Percentiles rank a stretch among this genome's conserved stretches.
Conservation (phyloP, 92 coral and sea anemone genomes). For the Ricordea florida region DNA sequence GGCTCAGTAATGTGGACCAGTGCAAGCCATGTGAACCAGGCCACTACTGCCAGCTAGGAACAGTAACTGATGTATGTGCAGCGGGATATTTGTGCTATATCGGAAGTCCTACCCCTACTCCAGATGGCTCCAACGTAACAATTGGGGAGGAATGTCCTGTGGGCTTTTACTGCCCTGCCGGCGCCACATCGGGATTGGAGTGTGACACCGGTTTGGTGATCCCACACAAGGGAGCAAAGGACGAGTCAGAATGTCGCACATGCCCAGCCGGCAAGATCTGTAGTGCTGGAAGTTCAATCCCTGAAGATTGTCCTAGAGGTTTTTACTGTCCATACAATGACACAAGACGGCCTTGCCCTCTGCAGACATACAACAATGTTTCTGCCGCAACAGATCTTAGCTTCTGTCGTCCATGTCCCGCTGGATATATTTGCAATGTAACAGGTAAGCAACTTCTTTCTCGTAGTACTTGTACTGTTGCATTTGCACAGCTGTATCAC, state of each 20-base stretch:
- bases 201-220: conserved; percentile 84
- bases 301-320: conserved; percentile 87
- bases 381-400: conserved; percentile 77
- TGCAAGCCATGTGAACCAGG: conserved; percentile 87
- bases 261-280: conserved; percentile 98
- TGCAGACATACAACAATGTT: conserved; percentile 65
- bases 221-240: conserved; percentile 74
- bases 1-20: conserved; percentile 58
- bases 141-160: conserved; percentile 79
- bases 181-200: conserved; percentile 55
- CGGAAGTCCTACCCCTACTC: conserved; percentile 81
- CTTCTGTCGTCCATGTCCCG: conserved; percentile 87
- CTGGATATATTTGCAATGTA: conserved; percentile 85
- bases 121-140: conserved; percentile 77
- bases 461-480: neutral
- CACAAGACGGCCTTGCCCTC: conserved; percentile 78
- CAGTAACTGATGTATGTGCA: conserved; percentile 68
- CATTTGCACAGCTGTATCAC: neutral
- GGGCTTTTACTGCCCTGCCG: conserved; percentile 89
- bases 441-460: conserved; percentile 69
- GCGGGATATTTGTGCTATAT: conserved; percentile 87
- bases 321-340: conserved; percentile 88
- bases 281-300: conserved; percentile 72
- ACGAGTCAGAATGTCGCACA: conserved; percentile 72
- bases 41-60: conserved; percentile 88